phyloP scores from a whole-genome alignment of 2,797 vertebrate species.

The Pantherophis alleghaniensis region DNA sequence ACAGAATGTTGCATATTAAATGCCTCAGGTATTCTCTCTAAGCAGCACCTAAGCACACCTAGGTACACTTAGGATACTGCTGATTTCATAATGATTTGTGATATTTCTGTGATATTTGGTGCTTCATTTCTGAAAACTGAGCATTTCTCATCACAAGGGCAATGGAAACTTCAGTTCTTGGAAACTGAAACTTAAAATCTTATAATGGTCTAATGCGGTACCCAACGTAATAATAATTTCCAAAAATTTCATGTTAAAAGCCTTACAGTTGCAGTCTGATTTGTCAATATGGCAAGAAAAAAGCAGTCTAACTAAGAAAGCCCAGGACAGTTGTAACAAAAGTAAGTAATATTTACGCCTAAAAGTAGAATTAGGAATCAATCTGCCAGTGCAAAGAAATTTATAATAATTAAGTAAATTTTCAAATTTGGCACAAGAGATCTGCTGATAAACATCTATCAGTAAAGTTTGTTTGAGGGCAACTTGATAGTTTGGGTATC shows the following conservation, averaged over 20 bases:
- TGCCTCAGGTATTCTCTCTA: fast-evolving
- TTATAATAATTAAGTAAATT: background rate
- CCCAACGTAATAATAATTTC: background rate
- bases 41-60: background rate
- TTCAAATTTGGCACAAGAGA: background rate
- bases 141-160: background rate
- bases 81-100: slow-evolving; percentile 17
- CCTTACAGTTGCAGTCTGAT: background rate
- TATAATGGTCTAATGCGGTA: background rate
- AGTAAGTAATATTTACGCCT: background rate
- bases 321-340: background rate
- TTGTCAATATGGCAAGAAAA: background rate
- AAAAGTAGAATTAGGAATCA: background rate
- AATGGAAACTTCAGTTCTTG: background rate
- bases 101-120: background rate
- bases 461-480: background rate
- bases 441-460: background rate
- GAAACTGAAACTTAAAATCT: background rate
- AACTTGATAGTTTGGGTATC: background rate
- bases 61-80: background rate
- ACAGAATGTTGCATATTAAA: slow-evolving; percentile 19
- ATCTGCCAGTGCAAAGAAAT: background rate
- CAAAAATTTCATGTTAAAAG: background rate
- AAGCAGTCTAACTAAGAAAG: background rate
- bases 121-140: background rate